These are phyloP conservation scores for Distichodus sexfasciatus DNA, from an alignment of 2,797 vertebrate genomes.

Conservation along the genomic window DNA sequence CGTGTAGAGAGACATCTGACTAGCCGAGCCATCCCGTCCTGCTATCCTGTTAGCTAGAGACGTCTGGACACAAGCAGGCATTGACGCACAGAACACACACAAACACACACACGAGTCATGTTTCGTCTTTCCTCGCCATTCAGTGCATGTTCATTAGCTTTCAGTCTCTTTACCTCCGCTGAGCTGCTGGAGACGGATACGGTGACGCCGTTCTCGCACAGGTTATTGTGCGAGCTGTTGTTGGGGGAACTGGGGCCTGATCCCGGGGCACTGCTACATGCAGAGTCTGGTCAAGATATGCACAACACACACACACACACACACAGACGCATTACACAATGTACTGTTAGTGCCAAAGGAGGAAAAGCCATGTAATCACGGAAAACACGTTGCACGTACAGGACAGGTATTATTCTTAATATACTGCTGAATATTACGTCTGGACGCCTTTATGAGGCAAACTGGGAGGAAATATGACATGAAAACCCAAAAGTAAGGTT, in stretches of 20 bases:
- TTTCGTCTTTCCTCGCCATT: neutral
- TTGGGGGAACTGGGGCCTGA: slow-evolving; percentile 96
- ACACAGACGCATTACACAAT: too few relatives aligned
- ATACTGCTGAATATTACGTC: too few relatives aligned
- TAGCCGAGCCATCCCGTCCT: slow-evolving; percentile 79
- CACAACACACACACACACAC: neutral
- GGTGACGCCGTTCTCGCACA: slow-evolving; percentile 84
- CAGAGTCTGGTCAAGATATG: slow-evolving; percentile 76
- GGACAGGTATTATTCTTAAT: too few relatives aligned
- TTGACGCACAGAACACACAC: too few relatives aligned
- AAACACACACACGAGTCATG: neutral
- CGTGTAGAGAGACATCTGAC: slow-evolving; percentile 89
- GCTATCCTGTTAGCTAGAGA: slow-evolving; percentile 83
- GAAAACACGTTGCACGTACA: too few relatives aligned
- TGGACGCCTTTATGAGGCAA: too few relatives aligned
- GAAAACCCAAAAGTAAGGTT: too few relatives aligned
- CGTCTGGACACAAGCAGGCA: too few relatives aligned
- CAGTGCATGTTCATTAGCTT: neutral
- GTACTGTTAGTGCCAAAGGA: too few relatives aligned
- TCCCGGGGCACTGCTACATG: slow-evolving; percentile 91
- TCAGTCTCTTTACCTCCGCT: slow-evolving; percentile 75
- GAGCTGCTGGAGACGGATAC: slow-evolving; percentile 75
- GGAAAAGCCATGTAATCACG: too few relatives aligned
- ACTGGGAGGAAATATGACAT: too few relatives aligned
- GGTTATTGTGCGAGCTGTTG: slow-evolving; percentile 92